phyloP scores from a whole-genome alignment of 2,797 vertebrate genomes.

The Cirrhinus mrigala region DNA sequence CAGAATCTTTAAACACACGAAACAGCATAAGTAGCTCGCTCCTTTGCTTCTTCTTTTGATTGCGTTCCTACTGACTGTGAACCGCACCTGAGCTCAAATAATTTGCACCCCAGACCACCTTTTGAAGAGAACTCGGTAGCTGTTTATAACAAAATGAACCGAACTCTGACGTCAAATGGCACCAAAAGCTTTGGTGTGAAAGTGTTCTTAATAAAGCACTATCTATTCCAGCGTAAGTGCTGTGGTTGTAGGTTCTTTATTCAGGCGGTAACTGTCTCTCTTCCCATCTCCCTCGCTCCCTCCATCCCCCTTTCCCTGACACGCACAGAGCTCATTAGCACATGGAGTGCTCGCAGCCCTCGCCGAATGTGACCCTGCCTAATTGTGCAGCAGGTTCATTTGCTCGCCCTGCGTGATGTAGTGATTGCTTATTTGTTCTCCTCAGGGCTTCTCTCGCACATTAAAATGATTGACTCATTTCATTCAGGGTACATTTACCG shows the following conservation, averaged over 20 bases:
- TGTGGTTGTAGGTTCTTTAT: background rate
- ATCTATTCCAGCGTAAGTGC: conserved; percentile 8
- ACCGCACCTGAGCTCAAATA: background rate
- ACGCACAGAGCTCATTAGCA: conserved; percentile 77
- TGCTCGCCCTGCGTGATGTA: conserved; percentile 82
- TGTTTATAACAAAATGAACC: background rate
- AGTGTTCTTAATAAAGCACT: conserved; percentile 57
- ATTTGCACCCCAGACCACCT: background rate
- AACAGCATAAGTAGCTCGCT: background rate
- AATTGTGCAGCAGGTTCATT: conserved; percentile 84
- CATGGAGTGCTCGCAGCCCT: conserved; percentile 71
- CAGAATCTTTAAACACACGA: background rate
- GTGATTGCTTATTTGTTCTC: conserved; percentile 86
- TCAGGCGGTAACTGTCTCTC: conserved; percentile 1
- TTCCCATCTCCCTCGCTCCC: background rate
- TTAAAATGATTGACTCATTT: conserved; percentile 87
- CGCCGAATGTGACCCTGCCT: conserved; percentile 82
- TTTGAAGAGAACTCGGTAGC: background rate
- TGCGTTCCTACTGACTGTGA: too few species aligned
- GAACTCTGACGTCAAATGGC: background rate
- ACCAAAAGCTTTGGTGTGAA: background rate
- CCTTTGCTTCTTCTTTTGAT: too few species aligned
- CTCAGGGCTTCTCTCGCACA: conserved; percentile 78
- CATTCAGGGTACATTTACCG: conserved; percentile 81
- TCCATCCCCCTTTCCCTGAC: conserved; percentile 10